Evolutionary conservation across 2,797 vertebrate species (phyloP), one percentile per base, ranked within the genome.

Genomic region (Muscicapa comitata): DNA sequence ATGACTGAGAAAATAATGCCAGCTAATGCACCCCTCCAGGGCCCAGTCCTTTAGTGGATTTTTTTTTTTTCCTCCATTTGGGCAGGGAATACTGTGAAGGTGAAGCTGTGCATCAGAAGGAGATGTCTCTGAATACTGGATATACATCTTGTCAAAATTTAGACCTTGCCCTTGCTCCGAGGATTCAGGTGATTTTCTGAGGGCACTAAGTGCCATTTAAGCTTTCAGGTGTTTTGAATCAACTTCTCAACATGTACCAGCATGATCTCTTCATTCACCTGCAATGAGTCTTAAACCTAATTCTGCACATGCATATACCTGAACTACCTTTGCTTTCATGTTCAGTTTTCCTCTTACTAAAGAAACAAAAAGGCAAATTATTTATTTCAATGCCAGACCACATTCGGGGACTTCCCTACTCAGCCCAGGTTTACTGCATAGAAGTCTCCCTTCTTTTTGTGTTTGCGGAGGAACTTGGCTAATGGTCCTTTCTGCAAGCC

Each of bases 1-100:
- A 95, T 5, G 31, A 95, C 78, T 0, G 29, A 95, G 88, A 90
- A 97, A 95, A 96, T 92, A 92, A 94, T 3, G 6, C 51, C 78
- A 88, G 33, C 31, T 51, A 94, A 92, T 38, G 40, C n/a, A 68
- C 75, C 75, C 63, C 88, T 80, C 72, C 6, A 17, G 78, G 48
- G 70, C 33, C 23, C 86, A 62, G 81, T 63, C 84, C 88, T 75
- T 92, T 20, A 45, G 71, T 50, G 38, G 42, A 10, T 43, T 42
- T 24, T 71, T 25, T 71, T 25, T 9, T 42, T 24, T 73, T 21
- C 3, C 84, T 95, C 78, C 54, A 9, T 93, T 96, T 92, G 79
- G 76, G 45, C n/a, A 85, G 47, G 42, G 76, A 89, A 58, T 63
- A 76, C 15, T 81, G 67, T 35, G 78, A 93, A 86, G 12, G 63